Percentiles rank a stretch among this genome's conserved stretches.
phyloP scores from a whole-genome alignment of 2,113 vertebrate species.

The Ochotona princeps region DNA sequence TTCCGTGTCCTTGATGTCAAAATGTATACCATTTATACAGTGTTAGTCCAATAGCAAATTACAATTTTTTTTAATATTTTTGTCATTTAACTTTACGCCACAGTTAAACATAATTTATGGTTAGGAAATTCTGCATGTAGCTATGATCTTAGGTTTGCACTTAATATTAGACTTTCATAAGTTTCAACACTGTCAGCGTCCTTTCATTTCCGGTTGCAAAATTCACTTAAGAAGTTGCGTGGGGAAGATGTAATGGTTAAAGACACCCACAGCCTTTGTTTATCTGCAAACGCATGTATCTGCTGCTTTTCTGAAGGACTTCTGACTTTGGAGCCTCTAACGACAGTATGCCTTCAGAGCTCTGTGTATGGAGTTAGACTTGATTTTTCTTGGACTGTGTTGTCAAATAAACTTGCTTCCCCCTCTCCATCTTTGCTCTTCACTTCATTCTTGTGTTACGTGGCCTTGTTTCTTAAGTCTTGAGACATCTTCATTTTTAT shows the following conservation, averaged over 20 bases:
- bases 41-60: not conserved
- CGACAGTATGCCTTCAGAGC: not conserved
- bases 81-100: not conserved
- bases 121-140: not conserved
- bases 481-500: not conserved
- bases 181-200: not conserved
- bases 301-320: not conserved
- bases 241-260: not conserved
- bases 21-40: not conserved
- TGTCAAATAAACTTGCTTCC: not conserved
- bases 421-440: not conserved
- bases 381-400: not conserved
- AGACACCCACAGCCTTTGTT: not conserved
- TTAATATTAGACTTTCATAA: not conserved
- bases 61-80: not conserved
- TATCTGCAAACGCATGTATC: not conserved
- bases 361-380: not conserved
- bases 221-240: not conserved
- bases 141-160: not conserved
- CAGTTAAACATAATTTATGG: not conserved
- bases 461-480: too few relatives aligned
- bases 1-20: not conserved
- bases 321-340: constrained; percentile 16
- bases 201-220: not conserved
- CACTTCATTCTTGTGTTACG: not conserved